Evolutionary conservation across 2,113 vertebrate genomes (phyloP).

Genomic region (Steatornis caripensis): DNA sequence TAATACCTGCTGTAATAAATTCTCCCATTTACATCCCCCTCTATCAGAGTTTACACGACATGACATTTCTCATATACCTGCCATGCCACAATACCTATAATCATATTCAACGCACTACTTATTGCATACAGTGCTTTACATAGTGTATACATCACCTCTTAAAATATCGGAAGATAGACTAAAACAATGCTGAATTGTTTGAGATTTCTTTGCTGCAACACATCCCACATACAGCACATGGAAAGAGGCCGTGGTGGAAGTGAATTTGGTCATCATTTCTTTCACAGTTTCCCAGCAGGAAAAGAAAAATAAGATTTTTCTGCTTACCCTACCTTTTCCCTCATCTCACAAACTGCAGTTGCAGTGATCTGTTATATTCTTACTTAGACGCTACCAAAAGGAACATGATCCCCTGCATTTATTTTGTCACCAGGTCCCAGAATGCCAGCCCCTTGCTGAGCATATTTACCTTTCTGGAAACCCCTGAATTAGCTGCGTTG

Average conservation of each 20-base stretch:
- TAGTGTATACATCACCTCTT: background rate
- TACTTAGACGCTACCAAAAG: background rate
- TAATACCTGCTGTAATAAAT: background rate
- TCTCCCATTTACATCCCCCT: background rate
- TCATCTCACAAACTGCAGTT: background rate
- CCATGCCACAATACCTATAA: background rate
- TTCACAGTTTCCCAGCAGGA: background rate
- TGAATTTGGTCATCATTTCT: background rate
- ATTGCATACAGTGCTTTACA: background rate
- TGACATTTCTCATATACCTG: background rate
- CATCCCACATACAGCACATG: background rate
- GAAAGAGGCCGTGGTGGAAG: background rate
- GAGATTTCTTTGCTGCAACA: background rate
- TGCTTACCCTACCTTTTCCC: background rate
- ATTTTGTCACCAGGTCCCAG: background rate
- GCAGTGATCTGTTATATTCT: background rate
- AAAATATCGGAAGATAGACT: background rate
- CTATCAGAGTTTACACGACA: background rate
- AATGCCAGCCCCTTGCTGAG: background rate
- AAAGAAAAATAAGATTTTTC: background rate
- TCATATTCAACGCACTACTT: background rate
- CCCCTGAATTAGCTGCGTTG: background rate
- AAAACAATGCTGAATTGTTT: background rate
- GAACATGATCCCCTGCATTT: background rate
- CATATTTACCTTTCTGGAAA: background rate